A percentile compares a stretch with the other conserved stretches of the same genome.
These are phyloP conservation scores for Ceratosolen fusciceps DNA, from an alignment of 1,140 invertebrate species.

Conservation along the genomic window DNA sequence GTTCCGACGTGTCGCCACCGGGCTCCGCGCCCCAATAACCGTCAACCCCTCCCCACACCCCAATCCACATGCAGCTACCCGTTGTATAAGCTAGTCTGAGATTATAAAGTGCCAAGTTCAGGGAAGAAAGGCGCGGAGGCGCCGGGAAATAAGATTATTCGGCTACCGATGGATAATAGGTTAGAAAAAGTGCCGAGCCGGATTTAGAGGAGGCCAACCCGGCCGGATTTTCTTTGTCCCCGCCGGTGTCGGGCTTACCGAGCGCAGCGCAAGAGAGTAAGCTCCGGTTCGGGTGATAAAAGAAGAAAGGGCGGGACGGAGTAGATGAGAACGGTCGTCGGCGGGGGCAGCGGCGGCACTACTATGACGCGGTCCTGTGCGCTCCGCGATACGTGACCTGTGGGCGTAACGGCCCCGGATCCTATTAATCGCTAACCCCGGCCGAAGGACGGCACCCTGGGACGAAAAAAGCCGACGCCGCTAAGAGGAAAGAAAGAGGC, in stretches of 20 bases:
- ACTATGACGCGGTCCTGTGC: background rate
- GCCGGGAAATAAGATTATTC: background rate
- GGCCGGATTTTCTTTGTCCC: background rate
- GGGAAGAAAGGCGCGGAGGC: background rate
- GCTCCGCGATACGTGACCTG: conserved; percentile 23
- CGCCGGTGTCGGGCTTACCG: background rate
- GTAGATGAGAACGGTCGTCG: no score
- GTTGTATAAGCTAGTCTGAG: background rate
- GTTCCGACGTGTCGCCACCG: background rate
- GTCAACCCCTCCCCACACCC: no score
- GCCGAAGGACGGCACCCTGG: conserved; percentile 18
- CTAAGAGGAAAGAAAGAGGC: background rate
- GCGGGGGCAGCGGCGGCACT: background rate
- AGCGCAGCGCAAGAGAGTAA: background rate
- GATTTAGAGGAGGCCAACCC: background rate
- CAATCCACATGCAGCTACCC: no score
- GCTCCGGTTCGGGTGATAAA: background rate
- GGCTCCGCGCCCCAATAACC: background rate
- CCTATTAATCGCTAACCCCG: conserved; percentile 34
- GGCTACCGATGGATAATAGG: background rate
- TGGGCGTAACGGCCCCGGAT: conserved; percentile 28
- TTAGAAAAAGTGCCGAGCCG: background rate
- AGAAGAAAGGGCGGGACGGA: background rate
- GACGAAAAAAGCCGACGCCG: background rate
- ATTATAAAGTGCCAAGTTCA: background rate